Conservation (phyloP, 2,888 invertebrate genomes). For the Allacma fusca region DNA sequence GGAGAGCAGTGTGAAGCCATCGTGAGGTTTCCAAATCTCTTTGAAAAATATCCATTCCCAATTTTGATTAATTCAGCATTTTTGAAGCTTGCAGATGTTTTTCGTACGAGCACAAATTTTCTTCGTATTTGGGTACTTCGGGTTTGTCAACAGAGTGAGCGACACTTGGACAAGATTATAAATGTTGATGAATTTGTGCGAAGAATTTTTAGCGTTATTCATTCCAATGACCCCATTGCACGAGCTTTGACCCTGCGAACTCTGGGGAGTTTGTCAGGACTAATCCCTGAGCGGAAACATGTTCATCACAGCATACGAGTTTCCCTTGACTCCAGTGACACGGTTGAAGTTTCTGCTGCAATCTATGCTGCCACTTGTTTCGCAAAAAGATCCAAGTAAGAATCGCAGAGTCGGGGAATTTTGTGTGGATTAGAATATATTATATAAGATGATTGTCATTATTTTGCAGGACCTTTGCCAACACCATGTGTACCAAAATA, state of each 20-base stretch:
- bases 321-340: conserved; percentile 92
- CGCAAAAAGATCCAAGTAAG: conserved; percentile 88
- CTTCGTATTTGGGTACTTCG: conserved; percentile 89
- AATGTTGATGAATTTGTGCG: conserved; percentile 94
- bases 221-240: conserved; percentile 96
- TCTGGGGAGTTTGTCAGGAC: conserved; percentile 89
- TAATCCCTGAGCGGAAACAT: conserved; percentile 92
- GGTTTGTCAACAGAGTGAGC: conserved; percentile 94
- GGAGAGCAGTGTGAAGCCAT: conserved; percentile 98
- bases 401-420: background rate
- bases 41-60: conserved; percentile 98
- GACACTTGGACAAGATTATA: conserved; percentile 93
- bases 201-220: conserved; percentile 90
- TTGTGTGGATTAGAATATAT: conserved; percentile 5
- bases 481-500: conserved; percentile 93
- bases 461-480: conserved; percentile 81
- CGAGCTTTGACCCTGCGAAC: conserved; percentile 88
- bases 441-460: background rate
- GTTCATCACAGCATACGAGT: conserved; percentile 93
- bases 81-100: conserved; percentile 92
- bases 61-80: conserved; percentile 96
- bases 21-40: conserved; percentile 90
- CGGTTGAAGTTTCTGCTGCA: conserved; percentile 94
- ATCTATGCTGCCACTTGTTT: conserved; percentile 94
- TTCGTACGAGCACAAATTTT: conserved; percentile 88